These are phyloP conservation scores for Dasyornis broadbenti DNA, from an alignment of 2,113 vertebrate genomes.

Conservation along the genomic window DNA sequence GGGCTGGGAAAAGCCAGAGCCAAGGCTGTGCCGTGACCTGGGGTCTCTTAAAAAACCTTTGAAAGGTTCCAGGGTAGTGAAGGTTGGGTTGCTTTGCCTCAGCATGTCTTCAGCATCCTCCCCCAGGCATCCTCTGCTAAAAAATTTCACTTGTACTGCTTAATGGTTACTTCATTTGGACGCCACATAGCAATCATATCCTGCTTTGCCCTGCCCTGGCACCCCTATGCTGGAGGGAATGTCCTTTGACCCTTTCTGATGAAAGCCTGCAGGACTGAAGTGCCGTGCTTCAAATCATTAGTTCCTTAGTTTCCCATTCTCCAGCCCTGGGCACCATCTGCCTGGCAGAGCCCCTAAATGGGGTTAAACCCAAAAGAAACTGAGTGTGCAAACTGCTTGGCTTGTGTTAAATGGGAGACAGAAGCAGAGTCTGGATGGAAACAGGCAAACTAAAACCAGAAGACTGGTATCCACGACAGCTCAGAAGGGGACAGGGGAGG, in stretches of 20 bases:
- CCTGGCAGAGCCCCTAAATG: background rate
- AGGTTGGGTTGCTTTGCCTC: background rate
- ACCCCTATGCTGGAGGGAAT: background rate
- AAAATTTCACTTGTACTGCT: background rate
- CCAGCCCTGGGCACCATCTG: background rate
- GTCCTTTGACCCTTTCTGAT: background rate
- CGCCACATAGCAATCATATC: background rate
- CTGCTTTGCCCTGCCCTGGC: background rate
- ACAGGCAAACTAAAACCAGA: background rate
- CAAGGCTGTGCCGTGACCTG: background rate
- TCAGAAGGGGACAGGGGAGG: background rate
- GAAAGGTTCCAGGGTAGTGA: background rate
- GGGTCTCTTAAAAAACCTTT: background rate
- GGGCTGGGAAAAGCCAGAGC: background rate
- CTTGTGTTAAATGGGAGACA: background rate
- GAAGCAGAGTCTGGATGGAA: background rate
- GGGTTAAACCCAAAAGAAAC: background rate
- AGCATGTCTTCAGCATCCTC: background rate
- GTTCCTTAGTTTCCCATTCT: background rate
- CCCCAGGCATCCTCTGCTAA: background rate
- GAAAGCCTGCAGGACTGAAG: background rate
- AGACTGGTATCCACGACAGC: background rate
- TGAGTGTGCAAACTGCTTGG: background rate
- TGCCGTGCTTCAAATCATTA: background rate
- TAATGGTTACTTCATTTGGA: background rate